Evolutionary conservation across 2,797 vertebrate species (phyloP), one percentile per base, ranked within the genome.

Genomic region (Forpus xanthops): DNA sequence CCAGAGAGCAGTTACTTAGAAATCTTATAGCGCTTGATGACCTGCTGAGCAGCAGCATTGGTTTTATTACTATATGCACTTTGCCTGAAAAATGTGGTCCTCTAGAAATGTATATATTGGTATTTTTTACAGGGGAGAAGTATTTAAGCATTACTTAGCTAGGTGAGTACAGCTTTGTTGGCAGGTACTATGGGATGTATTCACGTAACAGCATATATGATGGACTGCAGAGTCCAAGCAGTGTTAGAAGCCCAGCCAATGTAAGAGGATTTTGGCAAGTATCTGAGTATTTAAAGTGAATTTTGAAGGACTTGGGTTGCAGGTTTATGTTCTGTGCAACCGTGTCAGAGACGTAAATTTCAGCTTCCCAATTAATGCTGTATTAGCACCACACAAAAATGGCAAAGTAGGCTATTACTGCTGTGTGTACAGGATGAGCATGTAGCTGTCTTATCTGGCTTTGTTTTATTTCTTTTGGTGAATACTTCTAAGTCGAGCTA

Each of bases 201-300:
- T 66, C 12, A 2, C 12, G 11, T 80, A 42, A n/a, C 3, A 6
- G 31, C 3, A 0, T 27, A 5, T 17, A 6, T 66, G 16, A 74
- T 68, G 47, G 42, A 45, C 44, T 82, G 30, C 30, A 16, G 20
- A 11, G 15, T 72, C 23, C 41, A 53, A 33, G 42, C 33, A 33
- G 30, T 18, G 2, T 12, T 35, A 35, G 45, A 78, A 77, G 73
- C 70, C 21, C n/a, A 41, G 7, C 15, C n/a, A 33, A 60, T 8
- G 5, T 6, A 23, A 53, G 24, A 50, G 12, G 9, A 20, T 65
- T 90, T 87, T 27, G 44, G 31, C 58, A 61, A 12, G 5, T 50
- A 1, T 1, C 1, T 39, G 42, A 82, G n/a, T 16, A 84, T 90
- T 73, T 39, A 66, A 28, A 28, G 50, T 35, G 83, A 12, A 14